These are phyloP conservation scores for Sarcoramphus papa DNA, from an alignment of 2,797 vertebrate genomes.

Conservation along the genomic window DNA sequence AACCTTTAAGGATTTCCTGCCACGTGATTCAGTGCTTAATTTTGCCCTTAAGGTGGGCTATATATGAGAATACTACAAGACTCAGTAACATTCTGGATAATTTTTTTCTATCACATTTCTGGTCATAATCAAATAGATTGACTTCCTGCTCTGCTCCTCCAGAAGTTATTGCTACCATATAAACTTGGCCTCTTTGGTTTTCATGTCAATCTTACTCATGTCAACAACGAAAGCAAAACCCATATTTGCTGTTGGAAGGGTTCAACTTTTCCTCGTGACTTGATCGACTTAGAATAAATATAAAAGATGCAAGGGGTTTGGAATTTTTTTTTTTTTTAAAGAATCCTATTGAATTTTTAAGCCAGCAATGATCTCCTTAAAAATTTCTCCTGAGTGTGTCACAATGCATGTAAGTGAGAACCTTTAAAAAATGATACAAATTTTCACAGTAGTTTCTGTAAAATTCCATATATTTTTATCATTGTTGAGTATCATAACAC, in stretches of 20 bases:
- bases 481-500: neutral
- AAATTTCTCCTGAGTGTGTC: neutral
- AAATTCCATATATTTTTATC: neutral
- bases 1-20: neutral
- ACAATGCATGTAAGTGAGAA: neutral
- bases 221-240: neutral
- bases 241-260: neutral
- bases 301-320: neutral
- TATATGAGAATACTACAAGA: neutral
- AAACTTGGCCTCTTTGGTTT: neutral
- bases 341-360: neutral
- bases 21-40: neutral
- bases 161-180: neutral
- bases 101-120: neutral
- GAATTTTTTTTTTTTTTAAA: neutral
- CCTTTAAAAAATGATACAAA: fast-evolving
- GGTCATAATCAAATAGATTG: neutral
- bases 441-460: neutral
- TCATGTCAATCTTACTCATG: neutral
- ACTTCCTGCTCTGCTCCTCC: neutral
- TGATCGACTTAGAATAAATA: neutral
- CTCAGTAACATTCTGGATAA: neutral
- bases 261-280: neutral
- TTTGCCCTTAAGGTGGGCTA: neutral
- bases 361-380: neutral